These are phyloP conservation scores for Muscina levida DNA, from an alignment of 2,888 invertebrate genomes.

Conservation along the genomic window DNA sequence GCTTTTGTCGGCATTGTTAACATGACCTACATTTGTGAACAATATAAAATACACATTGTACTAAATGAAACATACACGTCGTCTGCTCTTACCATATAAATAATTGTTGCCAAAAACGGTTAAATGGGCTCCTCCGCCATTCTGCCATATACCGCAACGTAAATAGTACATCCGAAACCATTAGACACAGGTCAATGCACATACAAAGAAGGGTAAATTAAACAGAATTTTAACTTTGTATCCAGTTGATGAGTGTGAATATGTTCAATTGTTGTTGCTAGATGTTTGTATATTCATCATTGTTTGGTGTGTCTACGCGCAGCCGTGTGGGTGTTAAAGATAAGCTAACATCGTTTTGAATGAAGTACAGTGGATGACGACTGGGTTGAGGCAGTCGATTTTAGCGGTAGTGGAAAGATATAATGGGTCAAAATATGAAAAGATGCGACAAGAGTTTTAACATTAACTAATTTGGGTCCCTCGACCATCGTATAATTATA, in stretches of 20 bases:
- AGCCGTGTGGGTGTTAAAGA: slow-evolving; percentile 59
- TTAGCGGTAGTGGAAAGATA: no score
- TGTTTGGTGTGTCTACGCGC: slow-evolving; percentile 45
- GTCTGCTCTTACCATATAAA: background rate
- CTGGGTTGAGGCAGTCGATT: no score
- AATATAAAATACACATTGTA: background rate
- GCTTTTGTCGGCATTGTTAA: background rate
- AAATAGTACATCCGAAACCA: slow-evolving; percentile 17
- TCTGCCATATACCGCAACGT: background rate
- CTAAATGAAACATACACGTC: background rate
- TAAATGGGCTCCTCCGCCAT: background rate
- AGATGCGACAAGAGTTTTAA: no score
- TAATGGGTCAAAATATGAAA: no score
- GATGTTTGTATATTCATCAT: slow-evolving; percentile 14
- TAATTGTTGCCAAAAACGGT: slow-evolving; percentile 28
- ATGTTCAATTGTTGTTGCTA: background rate
- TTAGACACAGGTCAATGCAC: slow-evolving; percentile 55
- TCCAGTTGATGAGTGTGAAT: no score
- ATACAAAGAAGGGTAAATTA: slow-evolving; percentile 9
- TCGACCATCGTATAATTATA: no score
- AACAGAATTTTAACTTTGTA: slow-evolving; percentile 40
- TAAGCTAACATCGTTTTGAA: background rate
- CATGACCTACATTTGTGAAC: slow-evolving; percentile 44
- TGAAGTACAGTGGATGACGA: background rate
- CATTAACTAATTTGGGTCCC: no score